A percentile compares a stretch with the other conserved stretches of the same genome.
phyloP scores from a whole-genome alignment of 2,888 invertebrate genomes.

The Macroteleia sp. region DNA sequence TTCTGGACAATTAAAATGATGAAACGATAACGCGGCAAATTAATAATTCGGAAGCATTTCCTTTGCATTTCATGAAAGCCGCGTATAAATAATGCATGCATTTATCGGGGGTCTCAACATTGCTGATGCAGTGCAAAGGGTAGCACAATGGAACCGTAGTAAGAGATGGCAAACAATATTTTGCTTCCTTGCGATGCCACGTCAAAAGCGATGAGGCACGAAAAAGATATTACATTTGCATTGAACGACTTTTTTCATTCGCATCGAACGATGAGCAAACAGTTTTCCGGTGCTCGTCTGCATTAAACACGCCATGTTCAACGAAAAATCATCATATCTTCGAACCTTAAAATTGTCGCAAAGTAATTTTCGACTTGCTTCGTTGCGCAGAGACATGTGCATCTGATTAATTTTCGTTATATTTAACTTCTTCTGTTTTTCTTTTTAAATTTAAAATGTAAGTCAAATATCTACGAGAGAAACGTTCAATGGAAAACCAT shows the following conservation, averaged over 20 bases:
- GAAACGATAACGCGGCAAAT: constrained; percentile 46
- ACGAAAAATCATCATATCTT: constrained; percentile 36
- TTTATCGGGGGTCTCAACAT: constrained; percentile 56
- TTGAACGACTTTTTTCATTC: constrained; percentile 44
- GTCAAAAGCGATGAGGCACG: constrained; percentile 65
- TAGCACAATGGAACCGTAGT: constrained; percentile 51
- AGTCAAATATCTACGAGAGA: no score
- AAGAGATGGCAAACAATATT: constrained; percentile 61
- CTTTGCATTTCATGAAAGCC: constrained; percentile 59
- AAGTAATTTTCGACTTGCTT: constrained; percentile 14
- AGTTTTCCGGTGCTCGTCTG: constrained; percentile 20
- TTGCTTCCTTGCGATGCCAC: constrained; percentile 57
- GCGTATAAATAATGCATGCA: constrained; percentile 59
- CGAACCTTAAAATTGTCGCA: constrained; percentile 17
- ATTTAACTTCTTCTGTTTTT: no score
- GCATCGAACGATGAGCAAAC: constrained; percentile 43
- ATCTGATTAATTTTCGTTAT: no score
- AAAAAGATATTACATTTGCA: constrained; percentile 66
- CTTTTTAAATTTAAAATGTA: no score
- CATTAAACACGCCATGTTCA: constrained; percentile 32
- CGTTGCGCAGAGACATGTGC: no score
- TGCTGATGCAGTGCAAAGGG: constrained; percentile 60
- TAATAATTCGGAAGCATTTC: constrained; percentile 61
- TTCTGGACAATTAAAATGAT: constrained; percentile 38
- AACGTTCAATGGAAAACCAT: no score